phyloP scores from a whole-genome alignment of 2,797 vertebrate species.

The Pangasius sanitwongsei region DNA sequence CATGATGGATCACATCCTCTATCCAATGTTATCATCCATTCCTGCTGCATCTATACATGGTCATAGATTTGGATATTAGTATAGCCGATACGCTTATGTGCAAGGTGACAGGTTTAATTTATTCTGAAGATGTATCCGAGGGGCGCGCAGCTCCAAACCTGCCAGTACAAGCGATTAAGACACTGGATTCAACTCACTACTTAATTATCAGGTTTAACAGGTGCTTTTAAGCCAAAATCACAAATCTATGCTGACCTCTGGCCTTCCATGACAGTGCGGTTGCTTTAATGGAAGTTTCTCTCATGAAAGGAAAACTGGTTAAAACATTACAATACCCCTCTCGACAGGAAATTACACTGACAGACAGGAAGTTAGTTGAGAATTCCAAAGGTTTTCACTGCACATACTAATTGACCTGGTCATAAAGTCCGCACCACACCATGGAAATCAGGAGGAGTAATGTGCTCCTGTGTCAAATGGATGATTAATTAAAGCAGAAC shows the following conservation, averaged over 20 bases:
- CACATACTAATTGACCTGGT: not conserved
- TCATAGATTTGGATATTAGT: not conserved
- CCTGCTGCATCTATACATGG: not conserved
- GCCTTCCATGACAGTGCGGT: not conserved
- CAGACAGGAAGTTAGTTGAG: not conserved
- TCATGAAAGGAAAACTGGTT: not conserved
- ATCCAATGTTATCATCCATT: not conserved
- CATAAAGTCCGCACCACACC: no score
- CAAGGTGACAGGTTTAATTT: not conserved
- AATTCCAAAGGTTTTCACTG: not conserved
- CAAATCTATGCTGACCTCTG: not conserved
- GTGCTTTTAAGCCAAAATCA: not conserved
- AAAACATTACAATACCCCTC: not conserved
- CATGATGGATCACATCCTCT: not conserved
- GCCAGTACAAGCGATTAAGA: not conserved
- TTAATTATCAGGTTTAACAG: not conserved
- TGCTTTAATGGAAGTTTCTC: not conserved
- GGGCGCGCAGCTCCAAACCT: not conserved
- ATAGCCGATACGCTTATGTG: not conserved
- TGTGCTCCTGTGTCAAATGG: not conserved
- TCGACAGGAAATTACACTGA: not conserved
- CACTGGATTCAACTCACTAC: not conserved
- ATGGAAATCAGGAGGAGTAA: not conserved
- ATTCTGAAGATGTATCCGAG: not conserved
- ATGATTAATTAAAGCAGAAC: constrained; percentile 13